Conservation (phyloP, 64 coral and sea anemone genomes). For the Montipora capricornis region DNA sequence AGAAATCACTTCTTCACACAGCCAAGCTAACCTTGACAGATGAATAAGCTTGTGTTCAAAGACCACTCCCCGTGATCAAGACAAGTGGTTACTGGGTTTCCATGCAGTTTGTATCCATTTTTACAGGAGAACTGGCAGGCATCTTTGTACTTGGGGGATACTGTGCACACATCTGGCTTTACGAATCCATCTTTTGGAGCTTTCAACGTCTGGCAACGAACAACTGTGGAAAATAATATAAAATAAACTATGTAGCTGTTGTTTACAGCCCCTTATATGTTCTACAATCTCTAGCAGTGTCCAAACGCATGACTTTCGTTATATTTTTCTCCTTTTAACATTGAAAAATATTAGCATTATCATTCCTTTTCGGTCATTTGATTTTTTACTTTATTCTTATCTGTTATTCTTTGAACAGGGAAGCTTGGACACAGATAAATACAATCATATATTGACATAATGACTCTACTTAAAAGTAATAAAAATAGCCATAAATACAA, state of each 20-base stretch:
- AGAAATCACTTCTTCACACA: neutral
- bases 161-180: slow-evolving; percentile 5
- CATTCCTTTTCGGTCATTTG: too few species aligned
- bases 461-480: too few species aligned
- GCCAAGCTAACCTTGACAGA: slow-evolving; percentile 38
- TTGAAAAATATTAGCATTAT: too few species aligned
- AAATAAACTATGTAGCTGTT: neutral
- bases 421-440: too few species aligned
- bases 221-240: neutral
- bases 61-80: slow-evolving; percentile 29
- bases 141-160: neutral
- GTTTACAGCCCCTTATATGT: neutral
- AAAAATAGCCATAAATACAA: too few species aligned
- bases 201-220: neutral
- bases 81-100: slow-evolving; percentile 6
- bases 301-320: too few species aligned
- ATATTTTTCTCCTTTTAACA: too few species aligned
- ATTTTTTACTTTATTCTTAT: too few species aligned
- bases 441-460: too few species aligned
- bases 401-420: too few species aligned
- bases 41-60: neutral
- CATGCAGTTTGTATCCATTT: slow-evolving; percentile 23
- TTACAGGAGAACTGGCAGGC: slow-evolving; percentile 22
- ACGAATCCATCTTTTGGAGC: neutral
- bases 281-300: too few species aligned